Conservation (phyloP, 2,113 vertebrate genomes). For the Cyanoderma ruficeps region DNA sequence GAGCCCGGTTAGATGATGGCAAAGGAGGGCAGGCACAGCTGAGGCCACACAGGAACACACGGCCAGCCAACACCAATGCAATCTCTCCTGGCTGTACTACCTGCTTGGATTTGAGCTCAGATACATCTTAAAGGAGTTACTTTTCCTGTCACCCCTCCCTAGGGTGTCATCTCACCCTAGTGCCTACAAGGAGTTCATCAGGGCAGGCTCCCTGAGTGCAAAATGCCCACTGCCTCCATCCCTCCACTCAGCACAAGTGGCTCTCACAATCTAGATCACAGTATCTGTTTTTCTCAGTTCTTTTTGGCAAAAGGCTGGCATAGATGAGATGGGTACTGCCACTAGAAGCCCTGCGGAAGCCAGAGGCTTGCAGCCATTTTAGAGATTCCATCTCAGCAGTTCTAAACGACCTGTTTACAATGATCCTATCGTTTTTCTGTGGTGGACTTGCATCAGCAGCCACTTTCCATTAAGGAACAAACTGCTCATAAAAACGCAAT, state of each 20-base stretch:
- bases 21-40: not conserved
- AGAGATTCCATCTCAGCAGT: not conserved
- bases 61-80: accelerated
- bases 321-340: not conserved
- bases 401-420: not conserved
- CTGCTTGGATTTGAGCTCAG: not conserved
- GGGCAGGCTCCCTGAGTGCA: not conserved
- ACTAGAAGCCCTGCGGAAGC: not conserved
- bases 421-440: not conserved
- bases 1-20: not conserved
- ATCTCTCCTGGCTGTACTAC: accelerated
- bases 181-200: accelerated
- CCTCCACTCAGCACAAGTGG: not conserved
- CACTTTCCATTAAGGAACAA: not conserved
- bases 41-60: accelerated
- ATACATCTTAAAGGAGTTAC: not conserved
- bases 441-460: not conserved
- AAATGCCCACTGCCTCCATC: not conserved
- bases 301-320: not conserved
- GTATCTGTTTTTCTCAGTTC: not conserved
- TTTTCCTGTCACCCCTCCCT: not conserved
- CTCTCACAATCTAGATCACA: not conserved
- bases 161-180: no score
- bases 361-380: not conserved
- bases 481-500: not conserved